Base-by-base conservation (phyloP, 1,140 invertebrate genomes). In the Caenorhabditis brenneri region DNA sequence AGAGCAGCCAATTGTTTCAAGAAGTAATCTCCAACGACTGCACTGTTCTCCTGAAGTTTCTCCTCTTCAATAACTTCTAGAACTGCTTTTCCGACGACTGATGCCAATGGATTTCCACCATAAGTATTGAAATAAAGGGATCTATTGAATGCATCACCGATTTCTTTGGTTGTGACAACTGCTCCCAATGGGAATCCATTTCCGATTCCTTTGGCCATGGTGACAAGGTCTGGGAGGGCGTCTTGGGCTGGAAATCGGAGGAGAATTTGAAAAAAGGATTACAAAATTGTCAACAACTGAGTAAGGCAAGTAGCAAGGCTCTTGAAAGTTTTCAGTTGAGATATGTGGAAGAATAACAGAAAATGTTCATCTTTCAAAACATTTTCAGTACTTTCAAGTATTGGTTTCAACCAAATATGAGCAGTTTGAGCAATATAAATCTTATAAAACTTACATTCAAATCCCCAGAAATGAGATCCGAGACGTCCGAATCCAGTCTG, bases 401-500 rank as follows among this genome's bases (percentile, higher is more conserved):
- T n/a, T n/a, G n/a, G n/a, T n/a, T n/a, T n/a, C n/a, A n/a, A n/a
- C n/a, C n/a, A n/a, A n/a, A n/a, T n/a, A n/a, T n/a, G n/a, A n/a
- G n/a, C n/a, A n/a, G n/a, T n/a, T n/a, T n/a, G n/a, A n/a, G n/a
- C n/a, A 74, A 39, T 22, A 4, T 80, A 16, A 15, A 33, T 12
- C 3, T 53, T 31, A 80, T 22, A 1, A 78, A 27, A 53, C 84
- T 81, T 24, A 81, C 91, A 92, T 91, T 98, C 92, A 91, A 98
- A 99, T 1, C 96, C 96, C 97, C 97, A 99, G 91, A 95, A 98
- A 88, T 96, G 93, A 60, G 95, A 94, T 0, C 97, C 97, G 0
- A 95, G 96, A 85, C 97, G 92, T 0, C 96, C 97, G 91, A 99
- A 98, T 16, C 97, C 97, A 33, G 96, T 96, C 92, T 98, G 97